Conservation (phyloP, 2,113 vertebrate species). For the Coptodon bakossiorum region DNA sequence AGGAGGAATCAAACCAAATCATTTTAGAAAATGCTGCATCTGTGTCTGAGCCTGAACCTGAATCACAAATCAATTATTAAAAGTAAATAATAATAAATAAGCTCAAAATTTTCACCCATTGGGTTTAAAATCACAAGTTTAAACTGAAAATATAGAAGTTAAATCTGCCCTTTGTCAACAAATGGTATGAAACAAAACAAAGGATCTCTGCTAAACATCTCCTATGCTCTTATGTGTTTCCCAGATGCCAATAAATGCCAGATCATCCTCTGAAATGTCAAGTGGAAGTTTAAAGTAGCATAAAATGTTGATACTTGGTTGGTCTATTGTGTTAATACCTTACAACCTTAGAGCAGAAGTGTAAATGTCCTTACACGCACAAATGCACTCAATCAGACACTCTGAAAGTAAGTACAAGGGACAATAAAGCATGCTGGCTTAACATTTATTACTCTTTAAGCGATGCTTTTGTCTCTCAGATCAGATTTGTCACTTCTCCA, state of each 20-base stretch:
- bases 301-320: not conserved
- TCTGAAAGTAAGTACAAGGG: not conserved
- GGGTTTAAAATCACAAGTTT: not conserved
- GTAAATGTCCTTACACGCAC: not conserved
- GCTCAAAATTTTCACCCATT: not conserved
- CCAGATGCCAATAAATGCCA: not conserved
- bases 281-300: not conserved
- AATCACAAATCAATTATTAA: not conserved
- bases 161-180: not conserved
- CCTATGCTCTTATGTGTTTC: not conserved
- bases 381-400: not conserved
- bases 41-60: not conserved
- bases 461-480: not conserved
- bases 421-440: not conserved
- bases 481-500: constrained; percentile 15
- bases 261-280: not conserved
- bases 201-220: not conserved
- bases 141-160: not conserved
- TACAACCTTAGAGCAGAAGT: not conserved
- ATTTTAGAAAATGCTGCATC: not conserved
- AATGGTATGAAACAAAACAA: not conserved
- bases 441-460: constrained; percentile 12
- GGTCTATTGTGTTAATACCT: not conserved
- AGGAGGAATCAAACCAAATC: not conserved
- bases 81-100: not conserved